Conservation (phyloP, 2,888 invertebrate species). For the Caenorhabditis imperialis region DNA sequence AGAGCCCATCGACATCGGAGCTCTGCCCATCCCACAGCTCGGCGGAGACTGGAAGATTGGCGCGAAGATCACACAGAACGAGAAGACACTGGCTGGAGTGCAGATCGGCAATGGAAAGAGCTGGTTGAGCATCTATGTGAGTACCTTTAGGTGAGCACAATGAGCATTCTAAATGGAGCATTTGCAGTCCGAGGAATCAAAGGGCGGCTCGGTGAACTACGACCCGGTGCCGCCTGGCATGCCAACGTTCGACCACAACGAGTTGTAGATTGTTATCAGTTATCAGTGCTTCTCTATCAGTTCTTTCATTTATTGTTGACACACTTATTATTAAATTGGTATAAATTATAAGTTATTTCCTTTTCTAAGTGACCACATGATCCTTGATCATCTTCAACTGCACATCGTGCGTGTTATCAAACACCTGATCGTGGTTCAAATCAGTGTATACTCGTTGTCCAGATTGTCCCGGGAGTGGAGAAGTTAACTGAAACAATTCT, state of each 20-base stretch:
- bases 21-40: conserved; percentile 67
- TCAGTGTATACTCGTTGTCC: conserved; percentile 72
- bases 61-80: conserved; percentile 56
- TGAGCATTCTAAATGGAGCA: no score
- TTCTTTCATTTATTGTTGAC: conserved; percentile 17
- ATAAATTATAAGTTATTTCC: not conserved
- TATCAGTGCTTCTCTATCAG: no score
- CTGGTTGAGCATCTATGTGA: conserved; percentile 63
- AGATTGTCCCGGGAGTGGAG: conserved; percentile 71
- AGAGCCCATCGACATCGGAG: conserved; percentile 67
- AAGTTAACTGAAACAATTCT: conserved; percentile 47
- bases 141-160: not conserved
- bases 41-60: conserved; percentile 67
- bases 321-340: no score
- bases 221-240: conserved; percentile 48
- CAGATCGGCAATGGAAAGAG: conserved; percentile 59
- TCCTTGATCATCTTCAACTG: conserved; percentile 72
- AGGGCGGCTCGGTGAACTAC: conserved; percentile 40
- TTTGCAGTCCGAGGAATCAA: conserved; percentile 53
- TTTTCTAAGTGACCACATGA: conserved; percentile 59
- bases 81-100: conserved; percentile 59
- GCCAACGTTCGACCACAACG: conserved; percentile 38
- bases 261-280: conserved; percentile 41
- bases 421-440: conserved; percentile 72
- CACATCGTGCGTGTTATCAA: conserved; percentile 71